Evolutionary conservation across 35 echinoderm and acorn worm species (phyloP).

Genomic region (Heliocidaris erythrogramma): DNA sequence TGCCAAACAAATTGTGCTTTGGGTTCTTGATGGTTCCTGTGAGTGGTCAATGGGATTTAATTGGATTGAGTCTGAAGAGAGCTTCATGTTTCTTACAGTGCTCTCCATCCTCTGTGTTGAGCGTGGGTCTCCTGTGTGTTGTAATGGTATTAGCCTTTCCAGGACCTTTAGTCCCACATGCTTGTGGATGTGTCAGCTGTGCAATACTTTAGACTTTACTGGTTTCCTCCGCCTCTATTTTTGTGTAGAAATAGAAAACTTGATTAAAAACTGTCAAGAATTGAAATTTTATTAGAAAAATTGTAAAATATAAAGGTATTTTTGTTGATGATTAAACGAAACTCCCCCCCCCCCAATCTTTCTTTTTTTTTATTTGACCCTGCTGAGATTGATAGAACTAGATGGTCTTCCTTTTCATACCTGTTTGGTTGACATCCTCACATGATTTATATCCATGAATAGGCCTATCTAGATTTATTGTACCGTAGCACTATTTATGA

Average conservation of each 20-base stretch:
- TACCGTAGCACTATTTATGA: neutral
- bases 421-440: neutral
- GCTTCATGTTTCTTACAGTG: neutral
- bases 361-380: neutral
- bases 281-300: neutral
- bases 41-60: conserved; percentile 10
- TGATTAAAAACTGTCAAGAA: neutral
- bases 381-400: neutral
- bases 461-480: neutral
- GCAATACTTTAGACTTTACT: neutral
- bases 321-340: too few relatives aligned
- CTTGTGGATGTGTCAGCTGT: neutral
- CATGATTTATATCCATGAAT: neutral
- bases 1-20: neutral
- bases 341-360: neutral
- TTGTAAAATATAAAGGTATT: too few relatives aligned
- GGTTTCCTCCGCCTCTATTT: neutral
- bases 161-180: neutral
- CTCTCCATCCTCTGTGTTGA: neutral
- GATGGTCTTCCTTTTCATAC: neutral
- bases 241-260: neutral
- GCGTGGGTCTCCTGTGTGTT: neutral
- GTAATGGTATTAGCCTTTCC: neutral
- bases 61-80: neutral
- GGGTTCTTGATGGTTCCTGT: neutral